Base-by-base conservation (phyloP, 1,140 invertebrate genomes). In the Triops longicaudatus region DNA sequence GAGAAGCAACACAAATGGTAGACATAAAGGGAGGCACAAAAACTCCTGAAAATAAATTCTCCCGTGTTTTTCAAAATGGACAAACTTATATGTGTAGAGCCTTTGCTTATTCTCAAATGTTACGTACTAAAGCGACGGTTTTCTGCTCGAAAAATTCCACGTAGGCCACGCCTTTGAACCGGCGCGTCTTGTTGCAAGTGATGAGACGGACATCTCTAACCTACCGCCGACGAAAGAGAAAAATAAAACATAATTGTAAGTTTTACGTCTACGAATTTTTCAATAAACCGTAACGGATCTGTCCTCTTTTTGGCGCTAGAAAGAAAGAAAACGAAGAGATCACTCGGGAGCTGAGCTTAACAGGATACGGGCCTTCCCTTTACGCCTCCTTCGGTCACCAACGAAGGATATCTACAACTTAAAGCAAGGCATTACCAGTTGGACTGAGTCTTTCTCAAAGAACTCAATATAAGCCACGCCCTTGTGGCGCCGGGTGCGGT, bases 381-480 rank as follows among this genome's bases (percentile, higher is more conserved):
- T 73, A 41, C 26, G 27, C 27, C 17, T 26, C 73, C 27, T 28
- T 73, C 37, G 17, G 26, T 27, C n/a, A 26, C 17, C 27, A 73
- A 28, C 14, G 27, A 26, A 17, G 22, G 50, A 63, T n/a, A 63
- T 63, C 50, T 63, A 63, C 50, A 1, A 63, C 14, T 14, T 63
- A 63, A 63, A 63, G 14, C 14, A 22, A n/a, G 14, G 2, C 50
- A 63, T 89, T 85, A 94, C 92, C 85, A 99, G 86, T 78, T 95
- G 91, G 27, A 99, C 98, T 79, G 96, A 97, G 86, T 99, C 97
- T 14, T 96, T 93, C 86, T 99, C 97, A 82, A 93, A 92, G 84
- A 99, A 99, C 86, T 99, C 98, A 73, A 99, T 96, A 85, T 99
- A 99, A 22, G 97, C 94, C 82, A 99, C 99, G 75, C 98, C 98